phyloP scores from a whole-genome alignment of 2,797 vertebrate genomes.

The Myotis findleyi region DNA sequence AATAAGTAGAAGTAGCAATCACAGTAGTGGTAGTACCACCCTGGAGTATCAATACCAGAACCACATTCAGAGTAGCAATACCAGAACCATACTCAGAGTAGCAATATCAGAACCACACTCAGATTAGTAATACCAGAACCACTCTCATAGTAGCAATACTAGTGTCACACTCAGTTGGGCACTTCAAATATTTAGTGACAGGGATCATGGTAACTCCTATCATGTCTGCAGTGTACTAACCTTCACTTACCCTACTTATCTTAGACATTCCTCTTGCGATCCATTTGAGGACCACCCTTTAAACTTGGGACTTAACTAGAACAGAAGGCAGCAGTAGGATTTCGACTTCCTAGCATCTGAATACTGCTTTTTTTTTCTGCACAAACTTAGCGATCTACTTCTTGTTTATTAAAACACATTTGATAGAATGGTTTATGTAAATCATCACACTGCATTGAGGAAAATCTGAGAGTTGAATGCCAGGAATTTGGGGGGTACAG shows the following conservation, averaged over 20 bases:
- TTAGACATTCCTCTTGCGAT: not conserved
- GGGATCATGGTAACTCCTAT: not conserved
- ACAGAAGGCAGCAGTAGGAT: not conserved
- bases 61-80: not conserved
- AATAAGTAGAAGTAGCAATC: not conserved
- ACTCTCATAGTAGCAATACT: not conserved
- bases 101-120: not conserved
- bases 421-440: not conserved
- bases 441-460: not conserved
- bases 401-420: constrained; percentile 35
- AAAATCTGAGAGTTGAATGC: constrained; percentile 41
- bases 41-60: not conserved
- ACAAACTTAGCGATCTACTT: not conserved
- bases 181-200: not conserved
- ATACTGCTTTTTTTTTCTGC: not conserved
- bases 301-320: not conserved
- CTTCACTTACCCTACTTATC: not conserved
- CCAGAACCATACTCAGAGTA: not conserved
- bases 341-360: not conserved
- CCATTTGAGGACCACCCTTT: not conserved
- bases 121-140: not conserved
- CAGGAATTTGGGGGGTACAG: not conserved
- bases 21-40: not conserved
- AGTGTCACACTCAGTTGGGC: not conserved
- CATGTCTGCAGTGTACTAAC: not conserved